phyloP scores from a whole-genome alignment of 2,113 vertebrate species.

The Bufo gargarizans region DNA sequence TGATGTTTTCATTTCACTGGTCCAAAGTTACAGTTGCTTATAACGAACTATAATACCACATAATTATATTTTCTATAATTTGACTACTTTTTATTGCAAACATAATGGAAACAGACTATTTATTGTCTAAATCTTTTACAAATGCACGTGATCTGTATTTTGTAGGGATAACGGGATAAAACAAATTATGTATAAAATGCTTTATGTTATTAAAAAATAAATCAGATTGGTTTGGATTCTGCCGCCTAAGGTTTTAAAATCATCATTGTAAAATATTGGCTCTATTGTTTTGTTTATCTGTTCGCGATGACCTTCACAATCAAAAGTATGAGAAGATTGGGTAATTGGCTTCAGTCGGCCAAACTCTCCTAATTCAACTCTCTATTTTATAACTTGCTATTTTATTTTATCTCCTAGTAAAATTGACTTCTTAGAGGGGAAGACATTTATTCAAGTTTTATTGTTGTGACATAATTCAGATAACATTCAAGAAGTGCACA shows the following conservation, averaged over 20 bases:
- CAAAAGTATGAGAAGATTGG: constrained; percentile 45
- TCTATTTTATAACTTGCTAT: constrained; percentile 56
- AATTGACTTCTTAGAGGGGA: constrained; percentile 57
- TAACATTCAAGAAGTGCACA: constrained; percentile 56
- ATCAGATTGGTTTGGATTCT: constrained; percentile 22
- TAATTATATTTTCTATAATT: not conserved
- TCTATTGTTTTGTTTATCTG: constrained; percentile 52
- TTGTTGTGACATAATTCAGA: constrained; percentile 59
- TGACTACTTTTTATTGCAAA: not conserved
- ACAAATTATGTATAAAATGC: not conserved
- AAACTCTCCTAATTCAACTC: constrained; percentile 55
- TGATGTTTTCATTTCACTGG: not conserved
- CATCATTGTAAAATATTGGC: constrained; percentile 41
- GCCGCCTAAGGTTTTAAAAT: constrained; percentile 45
- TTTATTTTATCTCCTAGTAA: constrained; percentile 59
- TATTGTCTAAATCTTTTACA: not conserved
- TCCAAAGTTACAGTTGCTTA: not conserved
- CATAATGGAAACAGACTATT: not conserved
- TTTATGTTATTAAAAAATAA: constrained; percentile 40
- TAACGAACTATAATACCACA: not conserved
- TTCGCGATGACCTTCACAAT: constrained; percentile 57
- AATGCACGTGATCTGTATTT: not conserved
- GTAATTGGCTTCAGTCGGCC: constrained; percentile 55
- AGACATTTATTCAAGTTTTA: constrained; percentile 57
- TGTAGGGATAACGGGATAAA: not conserved